Conservation (phyloP, 2,797 vertebrate genomes). For the Neoniphon sammara region DNA sequence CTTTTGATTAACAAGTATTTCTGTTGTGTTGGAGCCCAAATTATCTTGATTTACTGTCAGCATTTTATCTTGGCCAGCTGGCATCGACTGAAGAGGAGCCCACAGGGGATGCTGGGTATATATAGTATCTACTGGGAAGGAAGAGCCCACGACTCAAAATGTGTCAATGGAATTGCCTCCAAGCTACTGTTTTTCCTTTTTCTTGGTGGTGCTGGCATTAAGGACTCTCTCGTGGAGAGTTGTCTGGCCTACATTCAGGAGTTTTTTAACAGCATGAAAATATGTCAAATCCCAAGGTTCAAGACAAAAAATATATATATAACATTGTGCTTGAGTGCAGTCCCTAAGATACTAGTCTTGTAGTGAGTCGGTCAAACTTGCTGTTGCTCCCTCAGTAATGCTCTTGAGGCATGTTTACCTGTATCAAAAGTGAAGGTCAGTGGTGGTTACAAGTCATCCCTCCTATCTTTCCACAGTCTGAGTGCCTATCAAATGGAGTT, state of each 20-base stretch:
- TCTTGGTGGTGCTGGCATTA: conserved; percentile 30
- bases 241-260: conserved; percentile 69
- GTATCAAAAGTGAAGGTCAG: conserved; percentile 19
- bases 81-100: conserved; percentile 58
- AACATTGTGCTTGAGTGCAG: conserved; percentile 18
- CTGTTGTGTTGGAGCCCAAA: conserved; percentile 35
- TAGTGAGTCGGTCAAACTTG: conserved; percentile 5
- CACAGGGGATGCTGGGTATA: conserved; percentile 47
- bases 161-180: conserved; percentile 68
- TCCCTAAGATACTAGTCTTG: background rate
- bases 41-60: conserved; percentile 56
- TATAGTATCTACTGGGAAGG: conserved; percentile 61
- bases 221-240: conserved; percentile 40
- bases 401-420: background rate
- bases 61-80: conserved; percentile 59
- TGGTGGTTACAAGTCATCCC: background rate
- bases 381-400: conserved; percentile 27
- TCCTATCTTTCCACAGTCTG: background rate
- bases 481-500: background rate
- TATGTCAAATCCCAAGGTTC: conserved; percentile 45
- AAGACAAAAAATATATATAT: conserved; percentile 23
- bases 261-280: conserved; percentile 41
- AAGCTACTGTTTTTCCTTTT: conserved; percentile 46
- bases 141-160: conserved; percentile 62
- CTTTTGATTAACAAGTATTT: conserved; percentile 35